Evolutionary conservation across 2,888 invertebrate genomes (phyloP), one percentile per base, ranked within the genome.

Genomic region (Hyppa rectilinea): DNA sequence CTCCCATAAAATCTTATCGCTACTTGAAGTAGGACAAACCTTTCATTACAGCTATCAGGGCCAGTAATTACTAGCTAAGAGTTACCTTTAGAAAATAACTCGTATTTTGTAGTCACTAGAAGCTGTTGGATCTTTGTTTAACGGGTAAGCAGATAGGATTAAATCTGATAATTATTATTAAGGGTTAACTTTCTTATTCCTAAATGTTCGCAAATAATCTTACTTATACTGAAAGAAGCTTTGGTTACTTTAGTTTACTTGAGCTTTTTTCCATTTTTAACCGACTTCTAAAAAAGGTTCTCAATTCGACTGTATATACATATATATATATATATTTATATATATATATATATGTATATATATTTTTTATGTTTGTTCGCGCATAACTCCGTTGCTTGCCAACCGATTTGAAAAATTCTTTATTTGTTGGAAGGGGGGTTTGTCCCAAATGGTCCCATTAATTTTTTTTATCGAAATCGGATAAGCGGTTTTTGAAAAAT

Each of bases 21-120:
- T 64, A 63, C 67, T 76, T 75, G 50, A 79, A 83, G 80, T 85
- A 73, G 82, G 69, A 76, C 82, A 76, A 80, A 80, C 77, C 80
- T 77, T 83, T 82, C 80, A 85, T 85, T 83, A 82, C 56, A 70
- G 82, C 67, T 83, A 84, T 84, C 78, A 76, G 70, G 43, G 66
- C 45, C 71, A 70, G 82, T 85, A 82, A 85, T 84, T 83, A 80
- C 74, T 71, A 64, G 62, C 71, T 70, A 75, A 74, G 75, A 74
- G 66, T 77, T 66, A 78, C 79, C 74, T 76, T 83, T 66, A 68
- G 66, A 75, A 81, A 76, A 82, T 75, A 75, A 85, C 40, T 79
- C 58, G 66, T 79, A 72, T 78, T 78, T 76, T 70, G 69, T 31
- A 71, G 73, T 61, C 60, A 71, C 49, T 75, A 52, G 68, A 60